phyloP scores from a whole-genome alignment of 2,888 invertebrate species.

The Spodoptera littoralis region DNA sequence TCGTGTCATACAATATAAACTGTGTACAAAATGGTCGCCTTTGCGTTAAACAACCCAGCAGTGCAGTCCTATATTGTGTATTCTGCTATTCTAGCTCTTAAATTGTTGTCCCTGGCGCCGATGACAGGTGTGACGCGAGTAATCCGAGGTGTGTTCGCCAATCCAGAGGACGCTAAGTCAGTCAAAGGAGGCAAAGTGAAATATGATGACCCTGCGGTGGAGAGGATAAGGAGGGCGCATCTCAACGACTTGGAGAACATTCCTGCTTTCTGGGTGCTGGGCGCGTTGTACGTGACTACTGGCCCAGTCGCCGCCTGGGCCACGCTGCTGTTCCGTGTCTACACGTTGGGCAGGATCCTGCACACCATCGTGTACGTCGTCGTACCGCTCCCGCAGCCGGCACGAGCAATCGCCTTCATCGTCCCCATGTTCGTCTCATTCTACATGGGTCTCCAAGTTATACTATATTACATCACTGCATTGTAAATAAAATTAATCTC shows the following conservation, averaged over 20 bases:
- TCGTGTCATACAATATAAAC: slow-evolving; percentile 24
- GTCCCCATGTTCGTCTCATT: slow-evolving; percentile 69
- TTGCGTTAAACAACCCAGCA: slow-evolving; percentile 66
- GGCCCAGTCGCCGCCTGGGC: slow-evolving; percentile 83
- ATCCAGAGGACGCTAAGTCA: slow-evolving; percentile 76
- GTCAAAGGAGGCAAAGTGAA: slow-evolving; percentile 72
- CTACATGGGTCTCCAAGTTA: slow-evolving; percentile 78
- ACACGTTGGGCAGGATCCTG: slow-evolving; percentile 86
- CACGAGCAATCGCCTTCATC: slow-evolving; percentile 74
- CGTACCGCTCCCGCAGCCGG: slow-evolving; percentile 89
- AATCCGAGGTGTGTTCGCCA: slow-evolving; percentile 69
- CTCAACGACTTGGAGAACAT: slow-evolving; percentile 93
- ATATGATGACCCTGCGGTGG: slow-evolving; percentile 74
- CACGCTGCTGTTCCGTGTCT: slow-evolving; percentile 82
- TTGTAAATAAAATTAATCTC: slow-evolving; percentile 47
- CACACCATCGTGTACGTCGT: slow-evolving; percentile 91
- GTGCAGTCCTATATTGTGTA: slow-evolving; percentile 79
- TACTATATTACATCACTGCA: slow-evolving; percentile 68
- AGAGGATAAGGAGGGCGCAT: slow-evolving; percentile 88
- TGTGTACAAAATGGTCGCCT: slow-evolving; percentile 63
- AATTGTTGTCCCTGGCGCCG: slow-evolving; percentile 66
- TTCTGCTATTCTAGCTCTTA: slow-evolving; percentile 76
- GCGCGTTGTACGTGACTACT: slow-evolving; percentile 89
- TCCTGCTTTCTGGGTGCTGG: slow-evolving; percentile 90
- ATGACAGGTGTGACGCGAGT: slow-evolving; percentile 70